Conservation (phyloP, 2,113 vertebrate species). For the Epinephelus moara region DNA sequence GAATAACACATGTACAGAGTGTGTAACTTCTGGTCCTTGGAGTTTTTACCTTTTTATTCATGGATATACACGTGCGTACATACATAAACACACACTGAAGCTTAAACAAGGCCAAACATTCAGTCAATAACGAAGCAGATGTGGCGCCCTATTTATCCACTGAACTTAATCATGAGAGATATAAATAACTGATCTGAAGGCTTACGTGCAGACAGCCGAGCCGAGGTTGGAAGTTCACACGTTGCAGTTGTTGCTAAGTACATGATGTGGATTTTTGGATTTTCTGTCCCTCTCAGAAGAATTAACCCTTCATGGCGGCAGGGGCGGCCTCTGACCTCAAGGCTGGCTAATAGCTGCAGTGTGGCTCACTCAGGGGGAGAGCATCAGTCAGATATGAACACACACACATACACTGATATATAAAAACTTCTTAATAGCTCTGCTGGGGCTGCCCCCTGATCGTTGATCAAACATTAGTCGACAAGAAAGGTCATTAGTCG, state of each 20-base stretch:
- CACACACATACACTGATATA: slow-evolving; percentile 10
- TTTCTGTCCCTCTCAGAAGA: slow-evolving; percentile 42
- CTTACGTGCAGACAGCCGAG: slow-evolving; percentile 62
- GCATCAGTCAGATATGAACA: slow-evolving; percentile 10
- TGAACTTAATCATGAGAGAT: slow-evolving; percentile 70
- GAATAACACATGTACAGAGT: slow-evolving; percentile 6
- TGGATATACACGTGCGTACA: not conserved
- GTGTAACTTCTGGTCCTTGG: not conserved
- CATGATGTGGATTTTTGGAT: slow-evolving; percentile 64
- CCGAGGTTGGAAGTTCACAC: slow-evolving; percentile 68
- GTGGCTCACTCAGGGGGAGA: slow-evolving; percentile 22
- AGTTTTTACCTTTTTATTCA: not conserved
- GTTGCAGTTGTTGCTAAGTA: slow-evolving; percentile 55
- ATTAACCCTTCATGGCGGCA: slow-evolving; percentile 53
- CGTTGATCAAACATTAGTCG: no score
- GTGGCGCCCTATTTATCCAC: slow-evolving; percentile 64
- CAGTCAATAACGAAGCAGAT: slow-evolving; percentile 55
- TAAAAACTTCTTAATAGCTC: slow-evolving; percentile 10
- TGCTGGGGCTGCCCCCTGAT: not conserved
- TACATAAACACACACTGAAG: slow-evolving; percentile 5
- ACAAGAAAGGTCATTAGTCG: no score
- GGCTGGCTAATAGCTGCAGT: slow-evolving; percentile 20
- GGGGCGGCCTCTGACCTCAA: slow-evolving; percentile 34
- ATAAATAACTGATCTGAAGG: slow-evolving; percentile 71
- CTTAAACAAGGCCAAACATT: slow-evolving; percentile 42